Conservation (phyloP, 2,797 vertebrate species). For the Lepus oiostolus region DNA sequence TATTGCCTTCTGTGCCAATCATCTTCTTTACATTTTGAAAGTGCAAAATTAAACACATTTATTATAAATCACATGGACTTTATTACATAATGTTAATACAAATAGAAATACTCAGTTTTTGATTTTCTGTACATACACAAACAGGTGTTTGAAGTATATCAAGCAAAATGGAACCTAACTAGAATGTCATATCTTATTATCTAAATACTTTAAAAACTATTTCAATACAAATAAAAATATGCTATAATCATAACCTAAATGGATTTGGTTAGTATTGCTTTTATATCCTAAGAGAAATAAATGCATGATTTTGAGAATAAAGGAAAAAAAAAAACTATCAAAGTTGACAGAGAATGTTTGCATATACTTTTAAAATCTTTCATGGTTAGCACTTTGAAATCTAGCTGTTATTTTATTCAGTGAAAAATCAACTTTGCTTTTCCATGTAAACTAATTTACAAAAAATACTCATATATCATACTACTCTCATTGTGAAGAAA, state of each 20-base stretch:
- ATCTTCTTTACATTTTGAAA: not conserved
- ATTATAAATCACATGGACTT: not conserved
- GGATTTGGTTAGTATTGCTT: conserved; percentile 69
- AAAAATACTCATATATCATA: conserved; percentile 90
- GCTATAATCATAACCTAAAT: conserved; percentile 20
- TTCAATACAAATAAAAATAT: conserved; percentile 69
- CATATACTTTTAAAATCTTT: conserved; percentile 81
- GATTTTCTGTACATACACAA: conserved; percentile 4
- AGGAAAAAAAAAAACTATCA: conserved; percentile 49
- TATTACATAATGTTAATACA: not conserved
- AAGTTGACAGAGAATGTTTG: conserved; percentile 80
- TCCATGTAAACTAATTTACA: conserved; percentile 91
- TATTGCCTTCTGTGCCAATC: not conserved
- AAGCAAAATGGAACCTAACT: not conserved
- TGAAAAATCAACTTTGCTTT: conserved; percentile 90
- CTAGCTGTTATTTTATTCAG: conserved; percentile 91
- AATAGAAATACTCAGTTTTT: conserved; percentile 8
- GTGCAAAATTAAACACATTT: not conserved
- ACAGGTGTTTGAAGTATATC: not conserved
- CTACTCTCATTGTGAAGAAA: conserved; percentile 90
- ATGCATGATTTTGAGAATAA: conserved; percentile 61
- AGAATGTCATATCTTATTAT: conserved; percentile 47
- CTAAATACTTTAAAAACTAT: conserved; percentile 60
- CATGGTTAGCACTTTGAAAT: conserved; percentile 86
- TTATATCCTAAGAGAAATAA: conserved; percentile 74